Percentiles rank a stretch among this genome's conserved stretches.
Conservation (phyloP, 2,797 vertebrate species). For the Schizopygopsis pylzovi region DNA sequence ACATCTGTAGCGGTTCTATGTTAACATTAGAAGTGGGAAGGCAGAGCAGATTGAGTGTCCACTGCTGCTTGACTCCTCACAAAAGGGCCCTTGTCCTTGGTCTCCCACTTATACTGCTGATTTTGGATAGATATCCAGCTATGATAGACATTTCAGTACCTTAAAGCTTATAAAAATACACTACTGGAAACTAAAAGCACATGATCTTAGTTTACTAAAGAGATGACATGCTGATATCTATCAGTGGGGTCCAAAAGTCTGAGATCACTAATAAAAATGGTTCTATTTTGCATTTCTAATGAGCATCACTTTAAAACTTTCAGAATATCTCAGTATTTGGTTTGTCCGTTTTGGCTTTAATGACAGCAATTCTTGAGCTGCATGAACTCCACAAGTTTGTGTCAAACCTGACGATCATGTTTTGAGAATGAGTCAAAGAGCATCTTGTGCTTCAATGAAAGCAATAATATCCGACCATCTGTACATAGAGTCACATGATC, state of each 20-base stretch:
- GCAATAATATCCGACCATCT: background rate
- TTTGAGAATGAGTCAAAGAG: background rate
- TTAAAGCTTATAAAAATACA: background rate
- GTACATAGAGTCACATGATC: background rate
- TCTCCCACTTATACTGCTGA: background rate
- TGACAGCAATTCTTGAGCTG: background rate
- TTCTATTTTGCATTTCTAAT: background rate
- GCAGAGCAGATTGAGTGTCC: slow-evolving; percentile 13
- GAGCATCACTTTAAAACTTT: background rate
- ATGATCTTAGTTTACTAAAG: background rate
- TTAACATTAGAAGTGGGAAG: slow-evolving; percentile 28
- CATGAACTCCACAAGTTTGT: background rate
- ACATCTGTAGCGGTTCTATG: slow-evolving; percentile 9
- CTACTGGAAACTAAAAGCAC: background rate
- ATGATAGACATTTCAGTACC: background rate
- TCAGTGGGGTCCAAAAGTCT: background rate
- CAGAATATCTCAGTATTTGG: background rate
- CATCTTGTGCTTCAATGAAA: background rate
- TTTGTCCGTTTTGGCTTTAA: background rate
- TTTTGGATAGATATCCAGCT: slow-evolving; percentile 17
- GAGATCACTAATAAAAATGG: background rate
- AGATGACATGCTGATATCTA: background rate
- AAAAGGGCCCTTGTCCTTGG: slow-evolving; percentile 30
- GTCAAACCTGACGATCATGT: background rate
- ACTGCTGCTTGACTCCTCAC: slow-evolving; percentile 8